phyloP scores from a whole-genome alignment of 2,888 invertebrate species.

The Cremastinae sp. region DNA sequence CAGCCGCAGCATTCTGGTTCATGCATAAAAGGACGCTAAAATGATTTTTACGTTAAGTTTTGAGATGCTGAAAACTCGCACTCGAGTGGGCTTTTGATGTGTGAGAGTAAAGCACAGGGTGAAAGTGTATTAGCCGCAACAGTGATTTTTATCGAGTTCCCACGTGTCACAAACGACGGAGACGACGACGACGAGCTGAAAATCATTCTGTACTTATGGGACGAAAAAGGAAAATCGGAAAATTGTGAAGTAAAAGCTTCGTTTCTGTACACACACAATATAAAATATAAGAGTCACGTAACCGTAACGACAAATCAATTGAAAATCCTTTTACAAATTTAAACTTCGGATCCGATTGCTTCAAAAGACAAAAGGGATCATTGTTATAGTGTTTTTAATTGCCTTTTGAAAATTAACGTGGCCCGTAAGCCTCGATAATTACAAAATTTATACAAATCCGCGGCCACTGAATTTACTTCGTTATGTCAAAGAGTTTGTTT shows the following conservation, averaged over 20 bases:
- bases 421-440: too few relatives aligned
- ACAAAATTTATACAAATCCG: too few relatives aligned
- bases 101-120: background rate
- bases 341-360: too few relatives aligned
- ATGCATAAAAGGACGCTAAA: conserved; percentile 16
- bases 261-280: background rate
- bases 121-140: conserved; percentile 47
- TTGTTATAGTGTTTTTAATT: too few relatives aligned
- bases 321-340: too few relatives aligned
- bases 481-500: too few relatives aligned
- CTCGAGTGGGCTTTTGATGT: conserved; percentile 23
- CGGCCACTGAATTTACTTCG: too few relatives aligned
- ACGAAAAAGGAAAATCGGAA: background rate
- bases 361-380: too few relatives aligned
- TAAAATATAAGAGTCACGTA: too few relatives aligned
- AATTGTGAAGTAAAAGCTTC: background rate
- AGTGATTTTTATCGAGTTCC: conserved; percentile 55
- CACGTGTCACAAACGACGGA: conserved; percentile 40
- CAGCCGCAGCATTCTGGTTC: too few relatives aligned
- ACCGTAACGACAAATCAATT: too few relatives aligned
- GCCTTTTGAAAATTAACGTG: too few relatives aligned
- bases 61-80: conserved; percentile 2
- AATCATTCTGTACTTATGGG: background rate
- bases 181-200: conserved; percentile 15
- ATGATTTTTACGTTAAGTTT: conserved; percentile 37